Evolutionary conservation across 1,140 invertebrate species (phyloP).

Genomic region (Paraescarpia echinospica): DNA sequence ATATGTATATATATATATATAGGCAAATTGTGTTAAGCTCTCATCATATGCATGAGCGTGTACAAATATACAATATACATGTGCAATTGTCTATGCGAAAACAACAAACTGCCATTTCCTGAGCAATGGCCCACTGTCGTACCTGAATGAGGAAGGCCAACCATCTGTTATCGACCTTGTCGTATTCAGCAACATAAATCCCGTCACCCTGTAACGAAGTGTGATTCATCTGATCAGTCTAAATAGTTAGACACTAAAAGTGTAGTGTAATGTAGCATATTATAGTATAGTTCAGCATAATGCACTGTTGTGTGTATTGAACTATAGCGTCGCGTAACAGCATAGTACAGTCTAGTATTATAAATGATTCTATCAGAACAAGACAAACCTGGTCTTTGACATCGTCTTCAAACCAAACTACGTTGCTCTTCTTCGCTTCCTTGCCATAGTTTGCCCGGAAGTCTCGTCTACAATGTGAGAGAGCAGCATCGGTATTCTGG

Average conservation of each 20-base stretch:
- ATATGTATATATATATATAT: constrained; percentile 10
- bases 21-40: too few relatives aligned
- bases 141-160: background rate
- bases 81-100: background rate
- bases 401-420: background rate
- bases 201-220: background rate
- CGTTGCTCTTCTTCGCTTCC: background rate
- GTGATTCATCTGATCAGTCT: background rate
- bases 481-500: background rate
- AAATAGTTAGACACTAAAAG: background rate
- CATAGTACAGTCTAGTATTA: too few relatives aligned
- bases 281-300: too few relatives aligned
- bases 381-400: background rate
- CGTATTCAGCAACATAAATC: background rate
- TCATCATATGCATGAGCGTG: background rate
- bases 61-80: background rate
- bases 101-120: background rate
- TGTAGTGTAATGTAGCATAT: too few relatives aligned
- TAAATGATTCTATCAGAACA: background rate
- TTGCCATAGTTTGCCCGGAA: background rate
- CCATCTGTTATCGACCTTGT: background rate
- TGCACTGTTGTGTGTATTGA: too few relatives aligned
- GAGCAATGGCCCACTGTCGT: background rate
- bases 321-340: too few relatives aligned
- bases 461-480: background rate